These are phyloP conservation scores for Enteromius trimaculatus DNA, from an alignment of 2,797 vertebrate genomes.

Conservation along the genomic window DNA sequence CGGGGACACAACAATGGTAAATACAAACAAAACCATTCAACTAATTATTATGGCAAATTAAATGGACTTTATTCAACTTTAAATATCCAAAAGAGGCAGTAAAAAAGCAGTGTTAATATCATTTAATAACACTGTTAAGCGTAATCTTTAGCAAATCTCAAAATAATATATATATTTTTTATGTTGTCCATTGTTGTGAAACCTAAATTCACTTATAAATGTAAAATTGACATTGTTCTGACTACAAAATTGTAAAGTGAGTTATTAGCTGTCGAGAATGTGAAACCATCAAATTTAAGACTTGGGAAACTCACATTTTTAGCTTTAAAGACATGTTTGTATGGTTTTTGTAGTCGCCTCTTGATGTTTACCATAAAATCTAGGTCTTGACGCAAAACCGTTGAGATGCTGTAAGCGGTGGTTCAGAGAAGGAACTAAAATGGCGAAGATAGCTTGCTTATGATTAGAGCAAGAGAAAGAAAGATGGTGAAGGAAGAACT, in stretches of 20 bases:
- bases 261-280: background rate
- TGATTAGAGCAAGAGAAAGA: constrained; percentile 12
- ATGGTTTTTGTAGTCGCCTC: too few relatives aligned
- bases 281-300: background rate
- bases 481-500: background rate
- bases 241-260: background rate
- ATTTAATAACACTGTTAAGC: background rate
- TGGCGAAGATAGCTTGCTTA: background rate
- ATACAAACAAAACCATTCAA: background rate
- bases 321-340: background rate
- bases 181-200: background rate
- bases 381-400: background rate
- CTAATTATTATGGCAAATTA: background rate
- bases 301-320: background rate
- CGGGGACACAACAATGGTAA: background rate
- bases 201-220: background rate
- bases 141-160: background rate
- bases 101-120: background rate
- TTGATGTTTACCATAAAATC: background rate
- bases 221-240: too few relatives aligned
- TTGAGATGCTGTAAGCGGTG: background rate
- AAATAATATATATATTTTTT: background rate
- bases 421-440: constrained; percentile 4
- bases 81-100: background rate
- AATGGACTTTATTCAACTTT: background rate